Conservation (phyloP, 1,140 invertebrate species). For the Vanessa atalanta region DNA sequence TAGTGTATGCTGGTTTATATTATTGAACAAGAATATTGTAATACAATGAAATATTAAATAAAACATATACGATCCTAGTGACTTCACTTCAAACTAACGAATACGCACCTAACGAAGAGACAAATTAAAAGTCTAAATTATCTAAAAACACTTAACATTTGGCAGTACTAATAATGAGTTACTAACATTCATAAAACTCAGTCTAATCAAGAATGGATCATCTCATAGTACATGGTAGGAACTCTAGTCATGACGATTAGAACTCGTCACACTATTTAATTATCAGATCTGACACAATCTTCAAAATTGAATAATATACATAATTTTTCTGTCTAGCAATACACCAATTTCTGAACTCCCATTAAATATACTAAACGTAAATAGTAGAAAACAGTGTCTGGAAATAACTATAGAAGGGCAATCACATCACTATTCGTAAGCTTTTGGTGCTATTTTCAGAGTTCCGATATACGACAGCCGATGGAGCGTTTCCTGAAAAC, state of each 20-base stretch:
- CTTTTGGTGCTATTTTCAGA: constrained; percentile 68
- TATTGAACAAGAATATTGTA: background rate
- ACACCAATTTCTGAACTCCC: background rate
- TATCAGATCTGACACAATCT: background rate
- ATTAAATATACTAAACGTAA: constrained; percentile 28
- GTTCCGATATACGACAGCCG: constrained; percentile 38
- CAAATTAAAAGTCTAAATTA: no score
- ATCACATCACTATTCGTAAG: constrained; percentile 70
- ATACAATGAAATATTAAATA: no score
- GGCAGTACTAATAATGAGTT: no score
- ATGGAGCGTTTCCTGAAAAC: constrained; percentile 46
- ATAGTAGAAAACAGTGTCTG: constrained; percentile 43
- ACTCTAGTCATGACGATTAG: background rate
- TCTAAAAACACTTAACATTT: no score
- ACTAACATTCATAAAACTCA: no score
- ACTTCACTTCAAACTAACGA: no score
- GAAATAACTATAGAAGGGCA: constrained; percentile 72
- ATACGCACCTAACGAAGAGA: background rate
- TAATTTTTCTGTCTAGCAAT: background rate
- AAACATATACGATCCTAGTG: no score
- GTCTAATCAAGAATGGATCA: background rate
- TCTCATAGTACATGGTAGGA: background rate
- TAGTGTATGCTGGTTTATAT: background rate
- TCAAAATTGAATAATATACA: background rate
- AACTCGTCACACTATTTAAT: background rate